Evolutionary conservation across 2,113 vertebrate genomes (phyloP), one percentile per base, ranked within the genome.

Genomic region (Dolichallabes microphthalmus): DNA sequence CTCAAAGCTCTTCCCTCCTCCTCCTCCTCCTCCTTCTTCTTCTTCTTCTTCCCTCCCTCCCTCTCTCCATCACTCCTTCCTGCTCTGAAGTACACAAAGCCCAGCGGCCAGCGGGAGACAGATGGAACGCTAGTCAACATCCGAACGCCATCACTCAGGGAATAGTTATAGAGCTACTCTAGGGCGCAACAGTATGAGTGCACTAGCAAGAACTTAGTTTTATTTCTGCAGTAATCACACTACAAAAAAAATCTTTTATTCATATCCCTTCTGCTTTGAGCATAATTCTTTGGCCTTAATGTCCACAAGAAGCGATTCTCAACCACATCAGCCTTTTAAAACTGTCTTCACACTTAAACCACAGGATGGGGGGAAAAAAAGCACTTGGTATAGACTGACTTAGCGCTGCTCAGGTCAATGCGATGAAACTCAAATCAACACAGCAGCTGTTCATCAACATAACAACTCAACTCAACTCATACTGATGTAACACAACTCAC

Each of bases 51-150:
- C 91, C 75, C 87, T 87, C 69, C 4, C 64, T 74, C 50, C 52
- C 87, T 89, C 25, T 83, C 89, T 75, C 86, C 58, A 87, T 90
- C 75, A 86, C 79, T 86, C 82, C 84, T 64, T 88, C 86, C 86
- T 69, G 82, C 87, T 87, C 83, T 91, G 90, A 92, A 90, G 88
- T 92, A 92, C 91, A 93, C 89, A 89, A 89, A 86, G 52, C 77
- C 87, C 77, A 69, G 79, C 11, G 78, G 76, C 74, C 53, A 79
- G 55, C 53, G 25, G 78, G 63, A 82, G 77, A 50, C 53, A 52
- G 55, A 80, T 30, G 77, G 57, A 64, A 64, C 60, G 53, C 55
- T 27, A 73, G 74, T 82, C 78, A 86, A 87, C 79, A 83, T 86
- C 85, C 69, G 20, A 69, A 17, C 25, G 15, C 50, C 69, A 64